phyloP scores from a whole-genome alignment of 2,888 invertebrate species.

The Idaea biselata region DNA sequence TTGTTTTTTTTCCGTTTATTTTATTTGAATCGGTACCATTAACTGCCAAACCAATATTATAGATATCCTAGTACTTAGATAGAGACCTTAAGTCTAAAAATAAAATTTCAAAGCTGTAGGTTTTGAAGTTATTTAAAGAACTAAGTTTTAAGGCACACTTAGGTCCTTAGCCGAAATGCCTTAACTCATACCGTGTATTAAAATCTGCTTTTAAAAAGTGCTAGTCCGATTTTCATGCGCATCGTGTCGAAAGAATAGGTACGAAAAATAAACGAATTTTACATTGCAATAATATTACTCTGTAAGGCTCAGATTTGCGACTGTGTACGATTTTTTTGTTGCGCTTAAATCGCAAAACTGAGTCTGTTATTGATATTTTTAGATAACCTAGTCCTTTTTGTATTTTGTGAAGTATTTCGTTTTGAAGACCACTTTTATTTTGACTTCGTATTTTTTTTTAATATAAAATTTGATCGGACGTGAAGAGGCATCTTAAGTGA shows the following conservation, averaged over 20 bases:
- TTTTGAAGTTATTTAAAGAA: background rate
- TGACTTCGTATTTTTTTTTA: background rate
- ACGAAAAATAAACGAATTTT: background rate
- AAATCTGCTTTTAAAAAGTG: background rate
- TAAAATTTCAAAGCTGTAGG: background rate
- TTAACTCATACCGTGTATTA: background rate
- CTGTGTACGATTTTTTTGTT: background rate
- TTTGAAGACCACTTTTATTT: background rate
- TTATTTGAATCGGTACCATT: background rate
- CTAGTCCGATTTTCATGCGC: background rate
- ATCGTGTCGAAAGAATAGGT: background rate
- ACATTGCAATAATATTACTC: constrained; percentile 1
- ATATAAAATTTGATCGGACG: background rate
- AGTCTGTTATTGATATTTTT: background rate
- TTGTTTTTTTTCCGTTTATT: background rate
- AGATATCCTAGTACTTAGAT: background rate
- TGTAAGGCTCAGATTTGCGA: background rate
- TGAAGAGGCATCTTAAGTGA: background rate
- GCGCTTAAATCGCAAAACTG: background rate
- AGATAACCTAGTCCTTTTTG: constrained; percentile 1
- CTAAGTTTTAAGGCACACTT: background rate
- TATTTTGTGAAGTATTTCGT: background rate
- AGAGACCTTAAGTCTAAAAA: background rate
- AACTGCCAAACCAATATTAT: background rate
- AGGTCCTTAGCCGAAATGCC: constrained; percentile 1